Evolutionary conservation across 2,888 invertebrate species (phyloP).

Genomic region (Troides aeacus): DNA sequence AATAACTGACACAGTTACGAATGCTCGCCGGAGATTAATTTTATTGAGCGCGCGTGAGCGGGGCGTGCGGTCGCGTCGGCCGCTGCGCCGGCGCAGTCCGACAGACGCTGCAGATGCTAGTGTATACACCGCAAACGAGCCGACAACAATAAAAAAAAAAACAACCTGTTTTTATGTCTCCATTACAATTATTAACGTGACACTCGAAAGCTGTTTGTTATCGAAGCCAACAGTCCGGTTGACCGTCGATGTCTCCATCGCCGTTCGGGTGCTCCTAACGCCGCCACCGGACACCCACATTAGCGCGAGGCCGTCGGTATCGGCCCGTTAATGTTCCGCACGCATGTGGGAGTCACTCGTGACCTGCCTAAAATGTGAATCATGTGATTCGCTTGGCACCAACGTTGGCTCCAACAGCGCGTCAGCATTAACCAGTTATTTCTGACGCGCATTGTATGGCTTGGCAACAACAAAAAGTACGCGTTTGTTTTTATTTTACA

Average conservation of each 20-base stretch:
- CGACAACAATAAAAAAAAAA: constrained; percentile 1
- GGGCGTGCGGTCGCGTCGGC: constrained; percentile 21
- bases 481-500: constrained; percentile 11
- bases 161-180: constrained; percentile 37
- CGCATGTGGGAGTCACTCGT: constrained; percentile 61
- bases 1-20: constrained; percentile 63
- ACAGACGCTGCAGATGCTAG: background rate
- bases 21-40: constrained; percentile 44
- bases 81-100: constrained; percentile 17
- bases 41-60: constrained; percentile 42
- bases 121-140: background rate
- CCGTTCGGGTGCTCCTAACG: background rate
- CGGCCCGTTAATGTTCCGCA: constrained; percentile 18
- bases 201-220: background rate
- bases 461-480: constrained; percentile 56
- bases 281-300: background rate
- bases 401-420: constrained; percentile 59
- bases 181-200: constrained; percentile 36
- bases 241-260: constrained; percentile 4
- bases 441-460: constrained; percentile 56
- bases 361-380: constrained; percentile 70
- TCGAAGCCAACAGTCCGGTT: background rate
- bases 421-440: constrained; percentile 65
- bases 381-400: constrained; percentile 75
- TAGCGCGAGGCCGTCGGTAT: constrained; percentile 23